Conservation (phyloP, 2,797 vertebrate species). For the Paguma larvata region DNA sequence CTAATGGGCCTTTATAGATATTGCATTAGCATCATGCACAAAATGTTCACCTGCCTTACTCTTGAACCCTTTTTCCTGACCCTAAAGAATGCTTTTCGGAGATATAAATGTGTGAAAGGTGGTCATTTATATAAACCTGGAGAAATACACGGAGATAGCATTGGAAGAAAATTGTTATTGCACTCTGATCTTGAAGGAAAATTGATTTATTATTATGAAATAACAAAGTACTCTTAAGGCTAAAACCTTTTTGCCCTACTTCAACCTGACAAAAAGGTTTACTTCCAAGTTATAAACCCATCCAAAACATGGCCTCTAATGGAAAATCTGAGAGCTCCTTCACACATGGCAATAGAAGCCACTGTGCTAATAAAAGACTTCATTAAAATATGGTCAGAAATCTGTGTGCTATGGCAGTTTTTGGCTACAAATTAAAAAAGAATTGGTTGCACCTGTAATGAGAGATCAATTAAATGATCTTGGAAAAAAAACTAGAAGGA, state of each 20-base stretch:
- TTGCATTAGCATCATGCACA: conserved; percentile 44
- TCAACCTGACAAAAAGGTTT: conserved; percentile 76
- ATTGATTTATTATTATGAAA: conserved; percentile 85
- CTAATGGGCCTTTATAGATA: conserved; percentile 29
- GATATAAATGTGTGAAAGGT: conserved; percentile 71
- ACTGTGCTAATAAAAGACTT: conserved; percentile 58
- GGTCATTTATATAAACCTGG: conserved; percentile 72
- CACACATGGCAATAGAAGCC: background rate
- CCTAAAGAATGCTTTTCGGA: conserved; percentile 51
- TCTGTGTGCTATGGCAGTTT: conserved; percentile 51
- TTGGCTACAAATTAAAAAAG: conserved; percentile 64
- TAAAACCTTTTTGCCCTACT: conserved; percentile 75
- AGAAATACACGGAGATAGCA: conserved; percentile 68
- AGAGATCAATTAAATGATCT: conserved; percentile 71
- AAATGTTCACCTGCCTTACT: conserved; percentile 59
- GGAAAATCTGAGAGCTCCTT: conserved; percentile 72
- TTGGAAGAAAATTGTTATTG: conserved; percentile 80
- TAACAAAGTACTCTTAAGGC: conserved; percentile 76
- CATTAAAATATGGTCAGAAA: conserved; percentile 68
- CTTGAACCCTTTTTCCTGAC: conserved; percentile 69
- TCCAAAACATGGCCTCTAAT: conserved; percentile 59
- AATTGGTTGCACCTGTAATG: conserved; percentile 69
- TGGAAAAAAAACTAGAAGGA: conserved; percentile 46
- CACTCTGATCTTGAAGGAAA: conserved; percentile 81
- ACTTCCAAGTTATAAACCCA: conserved; percentile 70